phyloP scores from a whole-genome alignment of 2,113 vertebrate genomes.

The Capreolus pygargus region DNA sequence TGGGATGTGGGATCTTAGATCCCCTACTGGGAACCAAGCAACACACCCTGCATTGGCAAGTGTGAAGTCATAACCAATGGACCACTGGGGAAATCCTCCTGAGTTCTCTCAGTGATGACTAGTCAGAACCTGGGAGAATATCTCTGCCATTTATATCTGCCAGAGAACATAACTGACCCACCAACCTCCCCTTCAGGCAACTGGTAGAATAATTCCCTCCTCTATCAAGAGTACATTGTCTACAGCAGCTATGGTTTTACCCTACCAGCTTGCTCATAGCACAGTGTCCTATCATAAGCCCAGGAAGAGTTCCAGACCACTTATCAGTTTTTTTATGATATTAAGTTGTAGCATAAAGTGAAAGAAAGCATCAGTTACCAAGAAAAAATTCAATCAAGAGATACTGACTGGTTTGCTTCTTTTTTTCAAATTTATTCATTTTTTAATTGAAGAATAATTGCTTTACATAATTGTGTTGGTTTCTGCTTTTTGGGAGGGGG shows the following conservation, averaged over 20 bases:
- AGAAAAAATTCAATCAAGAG: neutral
- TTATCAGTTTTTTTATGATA: neutral
- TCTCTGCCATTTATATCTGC: neutral
- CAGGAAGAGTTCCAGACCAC: neutral
- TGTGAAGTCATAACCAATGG: neutral
- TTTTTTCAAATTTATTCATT: neutral
- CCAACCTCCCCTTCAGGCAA: neutral
- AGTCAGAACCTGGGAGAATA: neutral
- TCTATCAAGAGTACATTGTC: neutral
- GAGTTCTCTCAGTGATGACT: neutral
- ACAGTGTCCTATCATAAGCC: neutral
- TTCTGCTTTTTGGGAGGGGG: neutral
- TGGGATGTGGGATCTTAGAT: neutral
- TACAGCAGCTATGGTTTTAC: neutral
- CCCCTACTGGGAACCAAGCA: accelerated
- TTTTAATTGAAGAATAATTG: neutral
- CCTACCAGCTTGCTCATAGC: neutral
- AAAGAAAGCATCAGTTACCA: neutral
- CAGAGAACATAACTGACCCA: neutral
- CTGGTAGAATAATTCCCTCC: neutral
- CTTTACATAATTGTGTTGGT: neutral
- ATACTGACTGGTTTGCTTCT: neutral
- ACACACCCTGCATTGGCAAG: neutral
- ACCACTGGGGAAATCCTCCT: neutral
- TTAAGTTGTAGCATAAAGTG: neutral